Evolutionary conservation across 2,797 vertebrate species (phyloP).

Genomic region (Peromyscus attwateri): DNA sequence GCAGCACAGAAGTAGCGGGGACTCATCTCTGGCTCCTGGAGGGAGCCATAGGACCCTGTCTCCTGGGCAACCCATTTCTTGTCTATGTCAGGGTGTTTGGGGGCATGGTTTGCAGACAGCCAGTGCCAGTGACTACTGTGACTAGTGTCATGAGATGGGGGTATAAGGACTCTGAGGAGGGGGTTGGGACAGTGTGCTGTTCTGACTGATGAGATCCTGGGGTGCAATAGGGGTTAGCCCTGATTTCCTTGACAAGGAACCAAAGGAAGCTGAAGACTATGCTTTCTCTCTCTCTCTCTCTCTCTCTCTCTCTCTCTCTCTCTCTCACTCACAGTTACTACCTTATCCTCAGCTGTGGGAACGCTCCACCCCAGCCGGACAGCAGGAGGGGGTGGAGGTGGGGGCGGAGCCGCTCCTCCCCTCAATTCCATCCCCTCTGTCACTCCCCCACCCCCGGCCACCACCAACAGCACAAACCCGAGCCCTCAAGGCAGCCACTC

Average conservation of each 20-base stretch:
- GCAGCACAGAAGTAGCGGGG: neutral
- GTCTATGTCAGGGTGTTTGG: neutral
- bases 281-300: slow-evolving; percentile 65
- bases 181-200: neutral
- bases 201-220: neutral
- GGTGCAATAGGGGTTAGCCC: neutral
- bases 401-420: slow-evolving; percentile 87
- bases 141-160: neutral
- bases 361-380: slow-evolving; percentile 91
- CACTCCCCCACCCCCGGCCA: slow-evolving; percentile 93
- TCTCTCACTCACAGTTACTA: slow-evolving; percentile 89
- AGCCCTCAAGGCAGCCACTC: slow-evolving; percentile 92
- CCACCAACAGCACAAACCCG: slow-evolving; percentile 93
- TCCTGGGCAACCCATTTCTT: neutral
- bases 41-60: neutral
- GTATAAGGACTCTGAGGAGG: neutral
- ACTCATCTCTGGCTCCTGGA: neutral
- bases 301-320: slow-evolving; percentile 67
- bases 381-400: slow-evolving; percentile 83
- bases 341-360: slow-evolving; percentile 93
- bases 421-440: slow-evolving; percentile 92
- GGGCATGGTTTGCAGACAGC: neutral
- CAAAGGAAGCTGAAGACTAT: slow-evolving; percentile 61
- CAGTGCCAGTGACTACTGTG: neutral
- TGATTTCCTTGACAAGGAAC: neutral